phyloP scores from a whole-genome alignment of 1,140 invertebrate species.

The Drosophila equinoxialis region DNA sequence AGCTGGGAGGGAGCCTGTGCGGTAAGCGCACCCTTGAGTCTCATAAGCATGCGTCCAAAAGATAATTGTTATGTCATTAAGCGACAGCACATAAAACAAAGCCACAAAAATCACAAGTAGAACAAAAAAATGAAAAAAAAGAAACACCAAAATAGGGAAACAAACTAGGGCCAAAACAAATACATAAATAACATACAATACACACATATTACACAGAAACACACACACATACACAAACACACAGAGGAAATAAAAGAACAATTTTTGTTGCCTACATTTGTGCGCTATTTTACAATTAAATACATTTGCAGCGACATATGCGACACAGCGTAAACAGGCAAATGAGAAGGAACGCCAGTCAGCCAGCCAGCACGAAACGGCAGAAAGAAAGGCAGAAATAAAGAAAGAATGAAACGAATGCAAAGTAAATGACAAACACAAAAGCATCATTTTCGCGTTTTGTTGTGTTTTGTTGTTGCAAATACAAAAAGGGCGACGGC shows the following conservation, averaged over 20 bases:
- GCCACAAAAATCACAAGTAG: neutral
- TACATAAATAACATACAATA: conserved; percentile 43
- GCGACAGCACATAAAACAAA: conserved; percentile 47
- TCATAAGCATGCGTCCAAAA: conserved; percentile 68
- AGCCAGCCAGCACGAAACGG: conserved; percentile 17
- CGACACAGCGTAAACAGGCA: conserved; percentile 73
- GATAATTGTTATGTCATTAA: conserved; percentile 81
- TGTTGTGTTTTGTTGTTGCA: neutral
- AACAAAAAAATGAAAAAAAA: conserved; percentile 36
- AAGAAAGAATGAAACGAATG: conserved; percentile 39
- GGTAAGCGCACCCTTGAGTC: conserved; percentile 73
- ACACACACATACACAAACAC: neutral
- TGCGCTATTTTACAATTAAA: conserved; percentile 66
- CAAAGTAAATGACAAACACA: conserved; percentile 46
- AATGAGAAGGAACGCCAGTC: conserved; percentile 17
- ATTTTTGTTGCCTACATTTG: conserved; percentile 62
- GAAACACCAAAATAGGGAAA: conserved; percentile 11
- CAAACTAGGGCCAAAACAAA: conserved; percentile 44
- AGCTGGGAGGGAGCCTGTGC: conserved; percentile 41
- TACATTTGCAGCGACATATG: conserved; percentile 75
- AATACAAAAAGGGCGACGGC: conserved; percentile 55
- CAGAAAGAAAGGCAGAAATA: conserved; percentile 34
- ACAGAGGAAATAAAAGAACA: conserved; percentile 32
- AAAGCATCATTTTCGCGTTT: conserved; percentile 35
- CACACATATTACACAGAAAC: conserved; percentile 1